phyloP scores from a whole-genome alignment of 2,797 vertebrate genomes.

The Sibirionetta formosa region DNA sequence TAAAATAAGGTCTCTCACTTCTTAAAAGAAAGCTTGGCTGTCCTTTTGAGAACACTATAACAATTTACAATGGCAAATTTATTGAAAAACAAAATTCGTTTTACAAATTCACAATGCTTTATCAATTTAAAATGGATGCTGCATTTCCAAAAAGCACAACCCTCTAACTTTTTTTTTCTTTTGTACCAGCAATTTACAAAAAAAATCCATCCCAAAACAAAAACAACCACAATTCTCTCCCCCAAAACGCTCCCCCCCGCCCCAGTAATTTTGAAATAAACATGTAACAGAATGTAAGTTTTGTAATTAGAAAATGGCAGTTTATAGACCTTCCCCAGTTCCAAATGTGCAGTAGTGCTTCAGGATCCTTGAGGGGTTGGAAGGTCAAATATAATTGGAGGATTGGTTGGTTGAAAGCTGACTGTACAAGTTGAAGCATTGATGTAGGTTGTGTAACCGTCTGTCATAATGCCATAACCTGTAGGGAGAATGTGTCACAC shows the following conservation, averaged over 20 bases:
- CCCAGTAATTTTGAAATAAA: constrained; percentile 86
- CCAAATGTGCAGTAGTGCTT: constrained; percentile 78
- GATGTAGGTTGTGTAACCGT: constrained; percentile 96
- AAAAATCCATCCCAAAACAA: constrained; percentile 43
- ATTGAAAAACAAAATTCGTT: constrained; percentile 85
- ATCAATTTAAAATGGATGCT: constrained; percentile 90
- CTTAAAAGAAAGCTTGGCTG: constrained; percentile 91
- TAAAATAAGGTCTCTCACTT: constrained; percentile 85
- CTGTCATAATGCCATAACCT: constrained; percentile 99
- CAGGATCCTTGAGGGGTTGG: constrained; percentile 95
- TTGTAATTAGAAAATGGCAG: constrained; percentile 87
- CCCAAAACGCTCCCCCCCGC: background rate
- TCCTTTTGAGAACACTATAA: constrained; percentile 86
- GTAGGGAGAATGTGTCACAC: constrained; percentile 57
- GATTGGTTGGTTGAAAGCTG: constrained; percentile 99
- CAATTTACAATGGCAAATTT: constrained; percentile 90
- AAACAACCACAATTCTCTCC: background rate
- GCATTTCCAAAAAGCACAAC: constrained; percentile 88
- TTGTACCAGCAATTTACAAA: constrained; percentile 88
- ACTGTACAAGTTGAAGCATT: constrained; percentile 97
- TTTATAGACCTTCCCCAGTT: constrained; percentile 77
- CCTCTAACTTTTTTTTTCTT: constrained; percentile 73
- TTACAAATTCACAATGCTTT: constrained; percentile 94
- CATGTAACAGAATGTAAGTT: constrained; percentile 83
- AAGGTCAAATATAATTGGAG: constrained; percentile 97